Conservation (phyloP, 2,888 invertebrate species). For the Agrochola circellaris region DNA sequence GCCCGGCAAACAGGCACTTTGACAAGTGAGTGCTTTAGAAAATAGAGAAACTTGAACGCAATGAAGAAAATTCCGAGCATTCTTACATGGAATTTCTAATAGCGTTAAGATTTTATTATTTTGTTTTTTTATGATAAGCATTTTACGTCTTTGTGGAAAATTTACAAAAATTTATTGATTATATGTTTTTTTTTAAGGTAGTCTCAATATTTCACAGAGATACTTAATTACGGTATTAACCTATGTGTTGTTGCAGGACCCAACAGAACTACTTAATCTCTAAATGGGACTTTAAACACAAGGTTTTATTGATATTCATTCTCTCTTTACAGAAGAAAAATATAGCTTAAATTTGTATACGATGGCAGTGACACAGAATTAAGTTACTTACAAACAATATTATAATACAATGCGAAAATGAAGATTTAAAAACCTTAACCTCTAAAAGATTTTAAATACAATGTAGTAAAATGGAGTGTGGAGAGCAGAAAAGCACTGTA, state of each 20-base stretch:
- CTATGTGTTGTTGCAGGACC: not conserved
- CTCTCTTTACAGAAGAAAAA: not conserved
- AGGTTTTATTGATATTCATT: not conserved
- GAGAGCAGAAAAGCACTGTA: not conserved
- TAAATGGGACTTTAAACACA: not conserved
- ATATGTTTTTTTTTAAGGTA: not conserved
- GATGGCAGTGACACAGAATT: not conserved
- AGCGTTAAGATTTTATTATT: constrained; percentile 27
- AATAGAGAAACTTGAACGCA: constrained; percentile 77
- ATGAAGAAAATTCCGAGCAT: constrained; percentile 80
- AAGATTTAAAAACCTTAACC: not conserved
- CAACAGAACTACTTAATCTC: not conserved
- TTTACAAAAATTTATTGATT: too few relatives aligned
- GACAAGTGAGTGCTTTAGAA: constrained; percentile 77
- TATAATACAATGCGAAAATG: not conserved
- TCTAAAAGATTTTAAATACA: constrained; percentile 12
- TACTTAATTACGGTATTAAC: not conserved
- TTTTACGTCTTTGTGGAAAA: not conserved
- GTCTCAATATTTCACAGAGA: not conserved
- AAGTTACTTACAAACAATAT: not conserved
- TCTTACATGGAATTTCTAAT: constrained; percentile 68
- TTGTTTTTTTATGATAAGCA: constrained; percentile 1
- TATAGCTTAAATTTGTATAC: not conserved
- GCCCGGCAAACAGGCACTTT: constrained; percentile 74
- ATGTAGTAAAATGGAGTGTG: not conserved